Conservation (phyloP, 2,797 vertebrate genomes). For the Gymnocypris eckloni region DNA sequence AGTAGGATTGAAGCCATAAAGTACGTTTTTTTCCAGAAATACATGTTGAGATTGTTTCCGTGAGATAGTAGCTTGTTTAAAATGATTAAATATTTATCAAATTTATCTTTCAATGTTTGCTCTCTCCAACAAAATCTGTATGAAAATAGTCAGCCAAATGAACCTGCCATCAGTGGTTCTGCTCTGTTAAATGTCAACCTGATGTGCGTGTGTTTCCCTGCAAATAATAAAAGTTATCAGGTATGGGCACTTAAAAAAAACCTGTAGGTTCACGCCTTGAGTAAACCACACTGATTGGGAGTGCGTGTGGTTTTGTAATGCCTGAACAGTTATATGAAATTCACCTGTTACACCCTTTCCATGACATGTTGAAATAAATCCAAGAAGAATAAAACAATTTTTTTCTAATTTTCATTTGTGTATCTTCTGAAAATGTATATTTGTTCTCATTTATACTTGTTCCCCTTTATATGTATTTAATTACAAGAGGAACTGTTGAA, state of each 20-base stretch:
- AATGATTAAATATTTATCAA: background rate
- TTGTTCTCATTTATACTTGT: background rate
- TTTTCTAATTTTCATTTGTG: background rate
- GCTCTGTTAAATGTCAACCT: background rate
- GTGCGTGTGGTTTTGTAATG: background rate
- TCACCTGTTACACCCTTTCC: background rate
- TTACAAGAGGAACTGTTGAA: background rate
- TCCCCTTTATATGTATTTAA: background rate
- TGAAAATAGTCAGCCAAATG: background rate
- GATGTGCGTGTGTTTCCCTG: background rate
- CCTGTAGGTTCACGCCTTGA: background rate
- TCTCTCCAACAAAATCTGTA: background rate
- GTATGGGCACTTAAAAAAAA: background rate
- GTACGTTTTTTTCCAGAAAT: background rate
- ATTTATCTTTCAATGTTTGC: background rate
- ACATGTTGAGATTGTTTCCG: background rate
- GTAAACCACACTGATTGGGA: background rate
- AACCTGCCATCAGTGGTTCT: background rate
- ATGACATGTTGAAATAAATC: background rate
- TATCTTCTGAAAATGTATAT: background rate
- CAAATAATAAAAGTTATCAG: background rate
- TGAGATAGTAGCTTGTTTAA: background rate
- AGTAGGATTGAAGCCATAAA: background rate
- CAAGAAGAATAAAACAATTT: background rate
- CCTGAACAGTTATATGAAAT: conserved; percentile 5